A percentile compares a stretch with the other conserved stretches of the same genome.
Conservation (phyloP, 2,888 invertebrate genomes). For the Zaprionus lineosus region DNA sequence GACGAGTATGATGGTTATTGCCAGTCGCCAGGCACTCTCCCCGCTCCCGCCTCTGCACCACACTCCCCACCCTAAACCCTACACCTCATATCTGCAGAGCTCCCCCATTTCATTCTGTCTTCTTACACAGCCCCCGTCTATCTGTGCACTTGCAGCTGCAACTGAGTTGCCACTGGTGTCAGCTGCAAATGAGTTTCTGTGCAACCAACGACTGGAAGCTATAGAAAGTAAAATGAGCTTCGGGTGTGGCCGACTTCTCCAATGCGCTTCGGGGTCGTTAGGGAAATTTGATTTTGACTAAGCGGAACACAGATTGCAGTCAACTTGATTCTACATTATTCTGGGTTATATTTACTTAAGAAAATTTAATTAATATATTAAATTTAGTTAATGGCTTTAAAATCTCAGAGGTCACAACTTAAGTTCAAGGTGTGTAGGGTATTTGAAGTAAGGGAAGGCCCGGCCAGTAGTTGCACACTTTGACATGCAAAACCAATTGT, state of each 20-base stretch:
- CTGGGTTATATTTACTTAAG: background rate
- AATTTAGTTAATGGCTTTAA: no score
- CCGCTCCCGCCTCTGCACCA: background rate
- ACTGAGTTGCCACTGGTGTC: conserved; percentile 50
- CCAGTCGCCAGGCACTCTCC: background rate
- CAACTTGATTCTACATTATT: no score
- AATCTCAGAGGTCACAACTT: no score
- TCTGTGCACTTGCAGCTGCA: conserved; percentile 24
- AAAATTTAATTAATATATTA: background rate
- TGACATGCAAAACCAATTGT: conserved; percentile 54
- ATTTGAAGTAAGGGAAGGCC: conserved; percentile 14
- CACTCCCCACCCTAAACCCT: background rate
- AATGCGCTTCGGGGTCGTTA: conserved; percentile 6
- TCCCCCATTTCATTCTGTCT: no score
- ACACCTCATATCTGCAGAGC: background rate
- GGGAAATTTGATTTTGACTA: no score
- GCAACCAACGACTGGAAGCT: conserved; percentile 20
- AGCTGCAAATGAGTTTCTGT: conserved; percentile 71
- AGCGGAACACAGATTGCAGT: no score
- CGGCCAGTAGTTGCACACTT: conserved; percentile 33
- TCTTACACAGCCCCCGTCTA: background rate
- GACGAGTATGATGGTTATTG: conserved; percentile 37
- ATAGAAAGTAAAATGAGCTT: background rate
- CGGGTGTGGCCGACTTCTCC: background rate
- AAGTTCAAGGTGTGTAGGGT: conserved; percentile 6